These are phyloP conservation scores for Solenopsis invicta DNA, from an alignment of 1,140 invertebrate species.

Conservation along the genomic window DNA sequence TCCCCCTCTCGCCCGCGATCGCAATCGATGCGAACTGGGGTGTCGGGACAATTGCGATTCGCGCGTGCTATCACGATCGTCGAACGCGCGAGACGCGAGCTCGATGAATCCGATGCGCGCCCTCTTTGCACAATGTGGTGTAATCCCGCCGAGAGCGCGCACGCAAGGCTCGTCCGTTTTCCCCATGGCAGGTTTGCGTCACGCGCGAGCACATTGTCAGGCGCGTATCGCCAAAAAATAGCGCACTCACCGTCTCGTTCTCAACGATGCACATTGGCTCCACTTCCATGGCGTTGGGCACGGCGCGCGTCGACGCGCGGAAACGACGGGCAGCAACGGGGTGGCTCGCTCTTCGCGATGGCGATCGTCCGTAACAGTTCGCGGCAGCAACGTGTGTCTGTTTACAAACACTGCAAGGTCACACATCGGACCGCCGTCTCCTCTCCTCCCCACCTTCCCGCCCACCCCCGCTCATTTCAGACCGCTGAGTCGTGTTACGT, in stretches of 20 bases:
- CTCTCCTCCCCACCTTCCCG: conserved; percentile 32
- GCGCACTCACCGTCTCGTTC: conserved; percentile 84
- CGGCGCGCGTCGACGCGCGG: not conserved
- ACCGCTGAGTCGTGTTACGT: conserved; percentile 77
- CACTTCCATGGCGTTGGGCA: conserved; percentile 78
- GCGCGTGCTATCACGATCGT: not conserved
- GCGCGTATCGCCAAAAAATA: conserved; percentile 25
- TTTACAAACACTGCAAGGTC: conserved; percentile 87
- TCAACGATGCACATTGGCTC: conserved; percentile 82
- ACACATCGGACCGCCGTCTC: conserved; percentile 82
- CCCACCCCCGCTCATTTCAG: conserved; percentile 34
- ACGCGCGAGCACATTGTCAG: conserved; percentile 73
- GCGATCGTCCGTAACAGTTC: conserved; percentile 64
- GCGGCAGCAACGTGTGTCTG: conserved; percentile 84
- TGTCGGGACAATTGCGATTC: conserved; percentile 73
- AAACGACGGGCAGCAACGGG: conserved; percentile 33
- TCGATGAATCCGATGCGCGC: conserved; percentile 36
- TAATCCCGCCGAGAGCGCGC: conserved; percentile 66
- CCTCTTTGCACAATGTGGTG: conserved; percentile 74
- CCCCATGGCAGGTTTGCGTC: conserved; percentile 74
- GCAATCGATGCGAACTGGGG: conserved; percentile 31
- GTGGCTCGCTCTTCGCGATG: conserved; percentile 54
- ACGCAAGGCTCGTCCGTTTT: conserved; percentile 62
- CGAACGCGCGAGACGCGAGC: not conserved
- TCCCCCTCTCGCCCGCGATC: conserved; percentile 31